Evolutionary conservation across 2,888 invertebrate species (phyloP), one percentile per base, ranked within the genome.

Genomic region (Crossocerus cetratus): DNA sequence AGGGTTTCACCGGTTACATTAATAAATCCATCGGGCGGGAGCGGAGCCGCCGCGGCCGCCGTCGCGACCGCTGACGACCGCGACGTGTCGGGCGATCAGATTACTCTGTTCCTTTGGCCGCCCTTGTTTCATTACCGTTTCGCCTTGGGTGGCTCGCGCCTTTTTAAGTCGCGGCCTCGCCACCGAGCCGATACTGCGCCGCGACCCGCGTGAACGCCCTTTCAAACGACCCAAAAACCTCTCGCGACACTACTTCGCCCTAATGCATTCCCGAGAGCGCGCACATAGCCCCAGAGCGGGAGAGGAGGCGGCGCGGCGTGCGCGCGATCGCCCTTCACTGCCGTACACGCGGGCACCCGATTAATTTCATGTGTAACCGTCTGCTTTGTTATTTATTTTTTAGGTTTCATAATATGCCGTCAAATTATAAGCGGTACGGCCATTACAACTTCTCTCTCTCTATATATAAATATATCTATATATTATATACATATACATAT

Each of bases 401-500:
- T 90, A 90, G 90, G 90, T 90, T 89, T 89, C 89, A 87, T 89
- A 89, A 88, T 89, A 88, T 89, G 88, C 86, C 90, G 87, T 88
- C 90, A 84, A 89, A 88, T 90, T 90, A 89, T 87, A 90, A 90
- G 89, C 90, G 90, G 90, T 90, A 90, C 88, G 90, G 87, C 83
- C 79, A 87, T 73, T 86, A 84, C 82, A 85, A 86, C 65, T 86
- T 88, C 32, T 32, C 5, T 32, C 5, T 32, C 32, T 32, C 5
- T 32, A 32, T 32, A 32, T 32, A 32, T 32, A 32, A 4, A 32
- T 32, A 32, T 32, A 32, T 32, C 4, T 32, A 3, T 32, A 32
- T 32, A 32, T 32, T 32, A 32, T 11, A 1, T 32, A 32, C 32
- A 32, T 32, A 32, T 32, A 32, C 32, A 32, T 32, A 23, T 83